Base-by-base conservation (phyloP, 2,888 invertebrate species). In the Micropterix aruncella region DNA sequence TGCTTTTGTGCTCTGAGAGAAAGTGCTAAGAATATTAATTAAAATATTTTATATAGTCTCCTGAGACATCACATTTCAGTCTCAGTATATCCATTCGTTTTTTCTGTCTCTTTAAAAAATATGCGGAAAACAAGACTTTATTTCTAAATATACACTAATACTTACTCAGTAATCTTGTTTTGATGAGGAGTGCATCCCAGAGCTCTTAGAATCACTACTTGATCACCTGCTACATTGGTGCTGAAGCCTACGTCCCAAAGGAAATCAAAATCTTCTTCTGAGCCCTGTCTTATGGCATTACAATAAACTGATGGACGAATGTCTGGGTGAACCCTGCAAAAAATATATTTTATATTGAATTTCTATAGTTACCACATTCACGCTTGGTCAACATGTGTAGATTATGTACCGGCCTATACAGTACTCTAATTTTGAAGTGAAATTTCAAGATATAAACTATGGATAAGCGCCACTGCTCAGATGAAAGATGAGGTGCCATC, bases 271-370 rank as follows among this genome's bases (percentile, higher is more conserved):
- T 84, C 79, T 0, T 57, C 57, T n/a, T 57, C 53, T 0, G 62
- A 64, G 1, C 83, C 85, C 19, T 74, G 58, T n/a, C 77, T 73
- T 5, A 91, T 66, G 2, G 75, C 85, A 16, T 75, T 77, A 57
- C 90, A 90, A 62, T 88, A 90, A 1, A 89, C 83, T 42, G 77
- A 73, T 17, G 71, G 61, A 43, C 83, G 79, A 42, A 79, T 68
- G 48, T 70, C 66, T 1, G 56, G 58, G 44, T 60, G 57, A 0
- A 70, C 67, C 14, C 70, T 70, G 44, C 18, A 52, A 47, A 41
- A 16, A 16, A 16, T 18, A 5, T n/a, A 41, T 38, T 40, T 41
- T 41, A 16, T 17, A 40, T 37, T 45, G 17, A 56, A 37, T 53
- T 53, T 15, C 52, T 52, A 45, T 52, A 50, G 15, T 27, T 46